Conservation (phyloP, 1,140 invertebrate species). For the Zaprionus camerounensis region DNA sequence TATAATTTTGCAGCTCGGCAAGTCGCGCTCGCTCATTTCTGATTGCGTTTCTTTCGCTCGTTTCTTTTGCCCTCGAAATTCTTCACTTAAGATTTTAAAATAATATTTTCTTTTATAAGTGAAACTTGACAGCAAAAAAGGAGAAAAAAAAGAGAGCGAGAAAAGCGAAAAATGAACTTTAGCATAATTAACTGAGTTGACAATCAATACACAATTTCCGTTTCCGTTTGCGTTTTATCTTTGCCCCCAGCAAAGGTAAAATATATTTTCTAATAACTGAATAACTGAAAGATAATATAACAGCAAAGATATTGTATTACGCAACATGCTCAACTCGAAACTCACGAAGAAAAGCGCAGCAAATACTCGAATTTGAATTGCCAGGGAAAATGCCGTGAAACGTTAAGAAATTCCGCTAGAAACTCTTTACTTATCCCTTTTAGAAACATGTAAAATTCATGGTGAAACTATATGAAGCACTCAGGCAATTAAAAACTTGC, state of each 20-base stretch:
- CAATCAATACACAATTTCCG: slow-evolving; percentile 1
- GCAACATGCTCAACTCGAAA: neutral
- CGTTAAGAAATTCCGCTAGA: neutral
- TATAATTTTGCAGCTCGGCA: slow-evolving; percentile 7
- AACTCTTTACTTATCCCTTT: neutral
- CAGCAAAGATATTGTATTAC: neutral
- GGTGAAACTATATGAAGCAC: neutral
- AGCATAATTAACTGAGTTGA: slow-evolving; percentile 9
- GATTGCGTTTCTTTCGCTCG: slow-evolving; percentile 3
- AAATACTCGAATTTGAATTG: too few relatives aligned
- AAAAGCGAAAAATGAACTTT: neutral
- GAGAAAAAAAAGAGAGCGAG: neutral
- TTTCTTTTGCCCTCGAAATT: neutral
- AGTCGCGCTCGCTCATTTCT: neutral
- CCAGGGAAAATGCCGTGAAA: neutral
- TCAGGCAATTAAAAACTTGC: slow-evolving; percentile 31
- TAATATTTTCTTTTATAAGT: slow-evolving; percentile 10
- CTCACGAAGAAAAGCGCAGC: neutral
- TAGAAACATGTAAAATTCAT: neutral
- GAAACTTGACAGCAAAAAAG: neutral
- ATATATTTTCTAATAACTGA: neutral
- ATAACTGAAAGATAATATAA: neutral
- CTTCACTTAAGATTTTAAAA: slow-evolving; percentile 9
- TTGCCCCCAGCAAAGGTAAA: neutral
- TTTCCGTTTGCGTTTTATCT: neutral